Conservation (phyloP, 37 sponge, comb jelly and placozoan species). For the Dysidea cf. avara region DNA sequence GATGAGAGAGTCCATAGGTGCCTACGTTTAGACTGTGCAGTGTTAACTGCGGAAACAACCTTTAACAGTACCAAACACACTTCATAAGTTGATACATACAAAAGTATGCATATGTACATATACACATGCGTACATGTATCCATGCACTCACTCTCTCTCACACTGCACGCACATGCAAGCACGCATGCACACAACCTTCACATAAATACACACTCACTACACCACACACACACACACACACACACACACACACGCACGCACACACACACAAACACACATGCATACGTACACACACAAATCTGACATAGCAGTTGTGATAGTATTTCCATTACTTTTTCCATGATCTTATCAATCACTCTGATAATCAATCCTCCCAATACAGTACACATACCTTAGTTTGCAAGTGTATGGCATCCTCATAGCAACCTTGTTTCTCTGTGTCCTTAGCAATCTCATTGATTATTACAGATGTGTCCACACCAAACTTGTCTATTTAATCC, state of each 20-base stretch:
- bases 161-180: neutral
- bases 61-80: neutral
- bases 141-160: neutral
- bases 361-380: no score
- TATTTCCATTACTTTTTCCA: slow-evolving; percentile 70
- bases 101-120: neutral
- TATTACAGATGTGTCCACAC: slow-evolving; percentile 68
- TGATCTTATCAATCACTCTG: slow-evolving; percentile 53
- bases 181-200: no score
- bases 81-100: neutral
- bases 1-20: neutral
- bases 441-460: slow-evolving; percentile 73
- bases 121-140: neutral
- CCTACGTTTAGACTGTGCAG: neutral
- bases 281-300: no score
- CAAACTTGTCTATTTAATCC: slow-evolving; percentile 86
- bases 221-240: no score
- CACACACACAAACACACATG: no score
- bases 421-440: slow-evolving; percentile 83
- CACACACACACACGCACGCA: no score
- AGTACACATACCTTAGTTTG: slow-evolving; percentile 64
- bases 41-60: neutral
- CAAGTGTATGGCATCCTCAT: slow-evolving; percentile 84
- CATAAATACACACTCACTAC: no score
- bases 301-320: slow-evolving; percentile 73